Conservation (phyloP, 1,140 invertebrate genomes). For the Caenorhabditis remanei region DNA sequence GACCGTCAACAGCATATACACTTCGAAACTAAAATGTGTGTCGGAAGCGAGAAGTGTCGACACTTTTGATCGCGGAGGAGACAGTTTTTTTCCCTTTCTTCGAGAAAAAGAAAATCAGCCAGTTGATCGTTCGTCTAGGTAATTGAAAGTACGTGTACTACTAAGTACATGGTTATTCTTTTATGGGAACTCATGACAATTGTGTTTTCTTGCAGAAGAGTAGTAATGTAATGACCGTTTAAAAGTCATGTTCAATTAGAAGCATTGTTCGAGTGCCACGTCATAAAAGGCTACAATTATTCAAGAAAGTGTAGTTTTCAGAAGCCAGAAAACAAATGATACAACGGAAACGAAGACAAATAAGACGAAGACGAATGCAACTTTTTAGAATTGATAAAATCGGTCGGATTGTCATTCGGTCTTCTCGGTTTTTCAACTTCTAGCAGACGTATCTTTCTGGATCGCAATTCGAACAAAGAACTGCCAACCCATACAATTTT, state of each 20-base stretch:
- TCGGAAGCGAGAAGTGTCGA: constrained; percentile 42
- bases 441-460: no score
- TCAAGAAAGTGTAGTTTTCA: neutral
- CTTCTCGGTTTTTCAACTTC: no score
- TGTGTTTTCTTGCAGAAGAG: neutral
- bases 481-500: no score
- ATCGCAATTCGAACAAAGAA: no score
- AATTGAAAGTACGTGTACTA: constrained; percentile 53
- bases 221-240: constrained; percentile 37
- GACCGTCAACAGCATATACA: constrained; percentile 48
- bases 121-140: constrained; percentile 53
- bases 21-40: constrained; percentile 40
- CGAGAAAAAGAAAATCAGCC: constrained; percentile 38
- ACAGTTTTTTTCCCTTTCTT: neutral
- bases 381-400: no score
- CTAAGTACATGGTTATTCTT: constrained; percentile 48
- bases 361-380: no score
- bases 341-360: neutral
- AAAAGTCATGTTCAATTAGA: constrained; percentile 19
- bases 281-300: neutral
- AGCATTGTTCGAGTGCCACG: constrained; percentile 30
- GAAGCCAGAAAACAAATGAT: neutral
- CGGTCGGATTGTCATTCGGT: no score
- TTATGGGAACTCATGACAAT: constrained; percentile 44
- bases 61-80: constrained; percentile 42